Base-by-base conservation (phyloP, 2,888 invertebrate genomes). In the Leptopterna dolabrata region DNA sequence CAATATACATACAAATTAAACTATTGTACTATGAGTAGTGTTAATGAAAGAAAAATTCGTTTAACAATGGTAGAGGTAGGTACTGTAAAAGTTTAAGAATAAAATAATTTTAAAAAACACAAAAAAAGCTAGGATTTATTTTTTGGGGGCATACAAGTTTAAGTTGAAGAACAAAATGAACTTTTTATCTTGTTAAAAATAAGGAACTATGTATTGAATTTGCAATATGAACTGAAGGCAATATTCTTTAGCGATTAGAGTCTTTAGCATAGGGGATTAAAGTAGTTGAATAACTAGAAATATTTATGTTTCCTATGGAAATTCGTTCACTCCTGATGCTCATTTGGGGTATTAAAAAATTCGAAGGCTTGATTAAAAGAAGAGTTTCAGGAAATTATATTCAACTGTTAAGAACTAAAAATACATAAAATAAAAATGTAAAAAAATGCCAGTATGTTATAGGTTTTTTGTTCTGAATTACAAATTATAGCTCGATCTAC, bases 221-320 rank as follows among this genome's bases (percentile, higher is more conserved):
- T 88, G 88, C 88, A 88, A 88, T 88, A 88, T 88, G 88, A 88
- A 88, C 86, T 87, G 87, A 88, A 86, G 88, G 88, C 88, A 88
- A 88, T 88, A 88, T 88, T 87, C 47, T 87, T 63, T 89, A 89
- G 88, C 45, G 86, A 73, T 51, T 89, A 89, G 88, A 82, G 78
- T 78, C 78, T 85, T 45, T 73, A 76, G 43, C n/a, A 83, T 73
- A 87, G 45, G 55, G 47, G 19, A 36, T 70, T 41, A 84, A 84
- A 16, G 80, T 82, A 81, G 70, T 87, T 81, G 16, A 43, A 82
- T n/a, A 70, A 82, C 81, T 76, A 82, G 36, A 86, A 51, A 71
- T 29, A 73, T 86, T 85, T 85, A 82, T 88, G 88, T 89, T 89
- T 89, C 88, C 88, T 89, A 89, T 89, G 88, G 88, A 89, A 89